Conservation (phyloP, 1,140 invertebrate species). For the Apocrypta bakeri region DNA sequence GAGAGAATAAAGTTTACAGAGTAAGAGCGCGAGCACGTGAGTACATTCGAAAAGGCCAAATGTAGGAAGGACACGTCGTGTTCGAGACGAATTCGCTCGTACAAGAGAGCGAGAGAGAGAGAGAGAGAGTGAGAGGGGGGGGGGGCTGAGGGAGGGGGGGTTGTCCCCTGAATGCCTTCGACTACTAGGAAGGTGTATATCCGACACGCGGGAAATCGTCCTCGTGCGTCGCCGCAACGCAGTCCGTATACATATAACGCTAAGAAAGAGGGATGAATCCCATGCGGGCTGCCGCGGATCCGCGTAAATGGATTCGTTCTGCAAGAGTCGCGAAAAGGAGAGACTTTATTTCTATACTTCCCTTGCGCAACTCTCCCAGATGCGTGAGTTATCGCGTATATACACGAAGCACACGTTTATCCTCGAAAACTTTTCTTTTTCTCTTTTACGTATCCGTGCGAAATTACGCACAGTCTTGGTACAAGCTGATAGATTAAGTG, state of each 20-base stretch:
- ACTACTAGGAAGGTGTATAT: too few relatives aligned
- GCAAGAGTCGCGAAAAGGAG: not conserved
- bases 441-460: not conserved
- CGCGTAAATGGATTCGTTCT: slow-evolving; percentile 34
- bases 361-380: not conserved
- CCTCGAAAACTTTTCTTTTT: not conserved
- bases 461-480: too few relatives aligned
- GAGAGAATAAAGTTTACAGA: not conserved
- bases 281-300: slow-evolving; percentile 18
- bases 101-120: too few relatives aligned
- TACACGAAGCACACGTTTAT: not conserved
- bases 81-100: not conserved
- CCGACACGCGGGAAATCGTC: not conserved
- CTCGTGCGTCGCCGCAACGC: slow-evolving; percentile 4
- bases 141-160: too few relatives aligned
- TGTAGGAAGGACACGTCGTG: not conserved
- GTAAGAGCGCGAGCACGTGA: not conserved
- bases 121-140: too few relatives aligned
- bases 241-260: not conserved
- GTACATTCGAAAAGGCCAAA: not conserved
- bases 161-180: not conserved
- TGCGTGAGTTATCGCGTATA: not conserved
- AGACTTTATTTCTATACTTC: slow-evolving; percentile 13
- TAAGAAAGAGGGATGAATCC: not conserved
- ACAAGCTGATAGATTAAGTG: too few relatives aligned